Conservation (phyloP, 2,888 invertebrate species). For the Scaptomyza parva region DNA sequence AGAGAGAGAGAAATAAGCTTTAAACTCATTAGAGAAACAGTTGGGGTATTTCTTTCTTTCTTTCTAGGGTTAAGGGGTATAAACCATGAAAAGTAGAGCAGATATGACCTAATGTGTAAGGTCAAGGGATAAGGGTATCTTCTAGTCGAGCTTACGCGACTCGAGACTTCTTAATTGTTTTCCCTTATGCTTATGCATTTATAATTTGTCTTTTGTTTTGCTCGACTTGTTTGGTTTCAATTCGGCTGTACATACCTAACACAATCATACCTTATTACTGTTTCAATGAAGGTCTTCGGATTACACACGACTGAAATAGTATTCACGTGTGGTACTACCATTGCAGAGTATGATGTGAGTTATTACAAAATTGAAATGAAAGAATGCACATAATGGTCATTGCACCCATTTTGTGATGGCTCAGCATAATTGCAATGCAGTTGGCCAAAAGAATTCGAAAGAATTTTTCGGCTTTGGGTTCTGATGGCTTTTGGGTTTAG, state of each 20-base stretch:
- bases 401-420: conserved; percentile 31
- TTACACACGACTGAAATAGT: not conserved
- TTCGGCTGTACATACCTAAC: no score
- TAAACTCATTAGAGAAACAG: no score
- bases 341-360: not conserved
- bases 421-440: conserved; percentile 14
- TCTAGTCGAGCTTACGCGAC: no score
- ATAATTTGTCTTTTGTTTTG: conserved; percentile 19
- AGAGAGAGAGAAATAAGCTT: not conserved
- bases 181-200: conserved; percentile 8
- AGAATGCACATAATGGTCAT: conserved; percentile 27
- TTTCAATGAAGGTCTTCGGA: not conserved
- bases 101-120: no score
- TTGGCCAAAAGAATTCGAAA: not conserved
- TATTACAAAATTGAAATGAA: conserved; percentile 1
- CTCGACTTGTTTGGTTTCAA: conserved; percentile 5
- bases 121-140: no score
- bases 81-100: no score
- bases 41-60: no score
- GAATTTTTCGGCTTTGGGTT: no score
- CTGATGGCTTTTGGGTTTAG: not conserved
- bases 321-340: not conserved
- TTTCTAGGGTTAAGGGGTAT: no score
- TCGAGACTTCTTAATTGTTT: not conserved
- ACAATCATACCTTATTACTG: not conserved